Percentiles rank a stretch among this genome's conserved stretches.
Conservation (phyloP, 2,888 invertebrate species). For the Polydrusus tereticollis region DNA sequence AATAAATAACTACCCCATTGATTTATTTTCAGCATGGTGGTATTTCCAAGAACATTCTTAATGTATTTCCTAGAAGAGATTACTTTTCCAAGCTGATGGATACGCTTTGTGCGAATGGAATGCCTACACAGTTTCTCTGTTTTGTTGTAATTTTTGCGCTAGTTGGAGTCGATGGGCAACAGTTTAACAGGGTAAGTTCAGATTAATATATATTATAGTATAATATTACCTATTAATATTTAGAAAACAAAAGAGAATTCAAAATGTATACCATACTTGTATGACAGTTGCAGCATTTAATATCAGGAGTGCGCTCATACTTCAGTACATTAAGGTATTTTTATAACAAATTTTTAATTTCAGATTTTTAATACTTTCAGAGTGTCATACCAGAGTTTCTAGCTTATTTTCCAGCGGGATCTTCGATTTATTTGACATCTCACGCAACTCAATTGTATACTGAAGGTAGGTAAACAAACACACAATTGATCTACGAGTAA, state of each 20-base stretch:
- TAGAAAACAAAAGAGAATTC: too few species aligned
- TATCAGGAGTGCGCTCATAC: background rate
- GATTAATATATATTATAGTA: background rate
- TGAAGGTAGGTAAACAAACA: conserved; percentile 55
- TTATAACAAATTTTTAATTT: background rate
- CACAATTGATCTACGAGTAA: background rate
- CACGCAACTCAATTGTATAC: conserved; percentile 65
- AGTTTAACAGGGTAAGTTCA: conserved; percentile 71
- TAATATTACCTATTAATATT: too few species aligned
- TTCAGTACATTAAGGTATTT: background rate
- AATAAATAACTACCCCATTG: too few species aligned
- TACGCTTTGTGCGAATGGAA: conserved; percentile 67
- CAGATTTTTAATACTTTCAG: conserved; percentile 55
- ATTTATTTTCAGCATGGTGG: conserved; percentile 55
- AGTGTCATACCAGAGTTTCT: conserved; percentile 59
- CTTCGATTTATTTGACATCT: conserved; percentile 67
- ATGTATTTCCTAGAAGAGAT: conserved; percentile 62
- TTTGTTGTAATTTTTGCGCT: conserved; percentile 72
- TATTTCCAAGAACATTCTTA: conserved; percentile 57
- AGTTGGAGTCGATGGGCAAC: conserved; percentile 71
- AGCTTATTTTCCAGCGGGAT: conserved; percentile 68
- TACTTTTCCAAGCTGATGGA: conserved; percentile 58
- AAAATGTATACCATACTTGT: too few species aligned
- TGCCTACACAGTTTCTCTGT: conserved; percentile 70
- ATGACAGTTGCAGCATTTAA: too few species aligned